phyloP scores from a whole-genome alignment of 2,888 invertebrate species.

The Eupithecia pulchellata region DNA sequence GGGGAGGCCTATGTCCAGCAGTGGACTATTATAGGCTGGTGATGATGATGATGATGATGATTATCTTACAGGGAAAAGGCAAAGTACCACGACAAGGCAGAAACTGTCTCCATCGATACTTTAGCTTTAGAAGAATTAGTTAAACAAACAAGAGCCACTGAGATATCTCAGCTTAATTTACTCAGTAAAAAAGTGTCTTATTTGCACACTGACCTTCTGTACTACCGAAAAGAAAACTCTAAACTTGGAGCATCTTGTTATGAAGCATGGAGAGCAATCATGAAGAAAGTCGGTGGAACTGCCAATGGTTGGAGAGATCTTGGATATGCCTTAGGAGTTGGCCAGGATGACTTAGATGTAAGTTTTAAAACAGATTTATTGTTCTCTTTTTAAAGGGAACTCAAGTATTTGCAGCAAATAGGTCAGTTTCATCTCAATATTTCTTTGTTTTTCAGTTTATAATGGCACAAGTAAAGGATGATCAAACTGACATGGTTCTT shows the following conservation, averaged over 20 bases:
- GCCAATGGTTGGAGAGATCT: slow-evolving; percentile 75
- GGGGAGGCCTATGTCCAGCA: too few species aligned
- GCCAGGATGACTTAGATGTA: slow-evolving; percentile 75
- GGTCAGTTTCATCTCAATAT: neutral
- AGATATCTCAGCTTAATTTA: slow-evolving; percentile 66
- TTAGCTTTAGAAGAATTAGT: slow-evolving; percentile 68
- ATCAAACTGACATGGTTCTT: slow-evolving; percentile 83
- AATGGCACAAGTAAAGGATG: slow-evolving; percentile 80
- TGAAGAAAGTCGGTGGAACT: slow-evolving; percentile 74
- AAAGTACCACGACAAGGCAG: slow-evolving; percentile 63
- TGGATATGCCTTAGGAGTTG: slow-evolving; percentile 68
- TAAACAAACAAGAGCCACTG: slow-evolving; percentile 64
- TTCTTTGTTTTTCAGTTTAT: slow-evolving; percentile 73
- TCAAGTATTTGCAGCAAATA: neutral
- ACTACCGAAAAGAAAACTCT: slow-evolving; percentile 72
- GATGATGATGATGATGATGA: too few species aligned
- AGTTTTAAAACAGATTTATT: slow-evolving; percentile 43
- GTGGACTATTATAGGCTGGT: too few species aligned
- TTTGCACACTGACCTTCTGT: slow-evolving; percentile 73
- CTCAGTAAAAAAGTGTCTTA: slow-evolving; percentile 73
- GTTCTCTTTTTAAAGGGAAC: neutral
- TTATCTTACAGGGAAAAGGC: slow-evolving; percentile 71
- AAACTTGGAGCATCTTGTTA: slow-evolving; percentile 71
- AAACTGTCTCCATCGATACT: slow-evolving; percentile 74
- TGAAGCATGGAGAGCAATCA: slow-evolving; percentile 71